Evolutionary conservation across 1,140 invertebrate genomes (phyloP), one percentile per base, ranked within the genome.

Genomic region (Acromyrmex charruanus): DNA sequence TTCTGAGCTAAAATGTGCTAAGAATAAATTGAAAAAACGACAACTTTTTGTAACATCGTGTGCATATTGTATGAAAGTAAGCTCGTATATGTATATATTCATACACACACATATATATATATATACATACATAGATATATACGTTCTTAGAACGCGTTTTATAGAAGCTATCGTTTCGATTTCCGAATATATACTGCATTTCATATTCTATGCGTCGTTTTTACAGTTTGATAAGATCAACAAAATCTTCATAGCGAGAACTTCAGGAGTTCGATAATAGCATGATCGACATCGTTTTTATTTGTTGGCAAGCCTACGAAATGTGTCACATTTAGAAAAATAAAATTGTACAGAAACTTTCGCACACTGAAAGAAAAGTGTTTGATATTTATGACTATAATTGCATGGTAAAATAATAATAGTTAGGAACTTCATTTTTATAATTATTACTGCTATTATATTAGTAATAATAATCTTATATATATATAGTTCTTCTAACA

Each of bases 271-370:
- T 65, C 39, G 16, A 31, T 63, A 65, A 65, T 77, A 25, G 25
- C 39, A 31, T 21, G 59, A 77, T 49, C 74, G 5, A 66, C 51
- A 49, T 65, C 44, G 28, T 53, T 80, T 66, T 66, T 68, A 80
- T 80, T 68, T n/a, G 7, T 35, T 53, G 25, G 39, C 21, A 3
- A 63, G 39, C 39, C 10, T 65, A 25, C 28, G 28, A 79, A 66
- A 49, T 44, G 25, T 28, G 14, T 21, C 25, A 25, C 4, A n/a
- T 53, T 65, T 53, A 31, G 28, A 10, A 21, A 6, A 68, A 68
- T 53, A 80, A 66, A 66, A 44, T 25, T 18, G 25, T 16, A 5
- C 14, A 14, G 35, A 3, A 44, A 44, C 39, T 44, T 39, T 9
- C 7, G 7, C 35, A 39, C 35, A 39, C 6, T 39, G 0, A 39